These are phyloP conservation scores for Virgularia gustaviana DNA, from an alignment of 92 coral and sea anemone species.

Conservation along the genomic window DNA sequence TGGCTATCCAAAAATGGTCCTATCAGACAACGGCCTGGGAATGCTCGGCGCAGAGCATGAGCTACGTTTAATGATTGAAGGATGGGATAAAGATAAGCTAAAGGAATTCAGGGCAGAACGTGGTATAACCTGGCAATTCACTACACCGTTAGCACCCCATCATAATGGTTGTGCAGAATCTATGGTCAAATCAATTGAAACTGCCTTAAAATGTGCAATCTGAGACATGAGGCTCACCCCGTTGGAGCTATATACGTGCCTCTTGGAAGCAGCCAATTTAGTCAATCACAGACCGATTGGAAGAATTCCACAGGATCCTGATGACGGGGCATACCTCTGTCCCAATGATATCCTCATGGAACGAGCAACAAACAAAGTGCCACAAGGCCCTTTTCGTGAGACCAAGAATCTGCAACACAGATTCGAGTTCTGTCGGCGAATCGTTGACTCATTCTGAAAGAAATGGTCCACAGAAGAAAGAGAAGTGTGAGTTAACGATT, in stretches of 20 bases:
- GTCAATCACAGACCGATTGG: slow-evolving; percentile 61
- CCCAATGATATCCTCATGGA: slow-evolving; percentile 57
- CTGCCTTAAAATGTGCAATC: slow-evolving; percentile 30
- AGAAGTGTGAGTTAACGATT: slow-evolving; percentile 38
- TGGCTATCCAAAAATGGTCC: slow-evolving; percentile 25
- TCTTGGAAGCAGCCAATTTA: slow-evolving; percentile 46
- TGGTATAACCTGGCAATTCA: slow-evolving; percentile 29
- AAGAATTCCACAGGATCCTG: slow-evolving; percentile 51
- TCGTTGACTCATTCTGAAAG: slow-evolving; percentile 54
- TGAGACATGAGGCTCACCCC: slow-evolving; percentile 51
- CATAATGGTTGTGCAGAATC: slow-evolving; percentile 23
- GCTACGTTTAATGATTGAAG: neutral
- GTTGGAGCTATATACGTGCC: slow-evolving; percentile 54
- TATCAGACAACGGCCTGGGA: slow-evolving; percentile 10
- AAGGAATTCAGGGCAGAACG: slow-evolving; percentile 28
- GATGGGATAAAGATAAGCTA: neutral
- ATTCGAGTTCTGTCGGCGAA: slow-evolving; percentile 46
- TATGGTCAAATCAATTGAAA: slow-evolving; percentile 22
- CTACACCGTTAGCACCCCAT: slow-evolving; percentile 31
- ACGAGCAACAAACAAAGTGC: slow-evolving; percentile 41
- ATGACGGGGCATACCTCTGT: slow-evolving; percentile 54
- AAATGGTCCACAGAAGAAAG: slow-evolving; percentile 38
- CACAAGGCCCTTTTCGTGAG: slow-evolving; percentile 56
- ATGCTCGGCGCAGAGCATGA: slow-evolving; percentile 7
- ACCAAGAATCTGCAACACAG: slow-evolving; percentile 49